Percentiles rank a stretch among this genome's conserved stretches.
phyloP scores from a whole-genome alignment of 1,140 invertebrate species.

The Euwallacea fornicatus region DNA sequence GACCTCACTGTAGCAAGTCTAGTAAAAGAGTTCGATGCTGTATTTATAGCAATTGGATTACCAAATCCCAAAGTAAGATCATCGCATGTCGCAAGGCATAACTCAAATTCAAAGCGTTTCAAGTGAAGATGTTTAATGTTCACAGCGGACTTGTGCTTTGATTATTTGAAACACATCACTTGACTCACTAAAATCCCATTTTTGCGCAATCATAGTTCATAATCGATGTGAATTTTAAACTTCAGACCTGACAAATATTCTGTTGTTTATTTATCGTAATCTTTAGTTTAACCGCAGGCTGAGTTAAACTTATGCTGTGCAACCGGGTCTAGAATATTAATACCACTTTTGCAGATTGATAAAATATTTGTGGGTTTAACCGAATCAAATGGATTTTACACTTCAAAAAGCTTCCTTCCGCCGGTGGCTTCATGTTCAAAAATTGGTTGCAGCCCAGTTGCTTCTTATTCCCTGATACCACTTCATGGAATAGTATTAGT shows the following conservation, averaged over 20 bases:
- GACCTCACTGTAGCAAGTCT: conserved; percentile 76
- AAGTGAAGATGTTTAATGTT: too few relatives aligned
- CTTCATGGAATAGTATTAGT: conserved; percentile 89
- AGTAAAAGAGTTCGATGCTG: conserved; percentile 71
- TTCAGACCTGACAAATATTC: neutral
- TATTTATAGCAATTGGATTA: conserved; percentile 94
- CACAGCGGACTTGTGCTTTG: too few relatives aligned
- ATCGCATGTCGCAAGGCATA: conserved; percentile 33
- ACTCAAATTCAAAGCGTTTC: too few relatives aligned
- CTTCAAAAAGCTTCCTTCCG: conserved; percentile 93
- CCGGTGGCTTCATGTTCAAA: conserved; percentile 86
- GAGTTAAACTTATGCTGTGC: too few relatives aligned
- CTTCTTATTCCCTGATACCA: conserved; percentile 74
- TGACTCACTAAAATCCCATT: too few relatives aligned
- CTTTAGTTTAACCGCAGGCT: too few relatives aligned
- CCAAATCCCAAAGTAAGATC: conserved; percentile 78
- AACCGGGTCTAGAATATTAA: too few relatives aligned
- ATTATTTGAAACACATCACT: neutral
- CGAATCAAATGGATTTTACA: conserved; percentile 86
- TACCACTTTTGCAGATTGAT: neutral
- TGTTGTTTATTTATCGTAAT: neutral
- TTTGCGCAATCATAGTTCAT: too few relatives aligned
- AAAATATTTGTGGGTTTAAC: conserved; percentile 47
- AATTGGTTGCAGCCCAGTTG: conserved; percentile 58
- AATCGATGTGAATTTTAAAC: too few relatives aligned